Conservation (phyloP, 2,113 vertebrate species). For the Genyomyrus donnyi region DNA sequence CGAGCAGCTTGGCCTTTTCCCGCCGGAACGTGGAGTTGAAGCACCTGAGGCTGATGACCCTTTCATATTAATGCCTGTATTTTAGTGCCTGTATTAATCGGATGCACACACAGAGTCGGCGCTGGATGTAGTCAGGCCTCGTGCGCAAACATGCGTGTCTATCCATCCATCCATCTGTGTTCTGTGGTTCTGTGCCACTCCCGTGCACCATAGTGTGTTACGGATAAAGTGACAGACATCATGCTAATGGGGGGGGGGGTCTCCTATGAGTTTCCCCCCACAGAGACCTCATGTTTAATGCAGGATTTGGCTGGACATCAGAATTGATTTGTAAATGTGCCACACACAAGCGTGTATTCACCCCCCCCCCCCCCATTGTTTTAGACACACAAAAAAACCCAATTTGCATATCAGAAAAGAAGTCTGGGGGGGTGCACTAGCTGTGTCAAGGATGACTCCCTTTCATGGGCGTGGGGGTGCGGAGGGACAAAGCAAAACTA, state of each 20-base stretch:
- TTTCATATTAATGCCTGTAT: background rate
- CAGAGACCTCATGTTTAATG: slow-evolving; percentile 35
- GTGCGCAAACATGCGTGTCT: background rate
- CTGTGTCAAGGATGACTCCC: background rate
- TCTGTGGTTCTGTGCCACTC: slow-evolving; percentile 19
- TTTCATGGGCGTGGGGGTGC: background rate
- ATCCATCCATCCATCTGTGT: background rate
- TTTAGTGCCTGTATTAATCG: slow-evolving; percentile 15
- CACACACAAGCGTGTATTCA: slow-evolving; percentile 30
- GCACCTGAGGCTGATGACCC: background rate
- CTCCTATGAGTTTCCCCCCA: background rate
- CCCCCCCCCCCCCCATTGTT: slow-evolving; percentile 30
- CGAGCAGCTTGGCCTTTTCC: background rate
- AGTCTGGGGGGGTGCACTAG: background rate
- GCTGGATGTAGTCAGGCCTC: background rate
- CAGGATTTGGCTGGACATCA: slow-evolving; percentile 27
- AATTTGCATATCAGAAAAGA: slow-evolving; percentile 31
- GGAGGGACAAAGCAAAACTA: background rate
- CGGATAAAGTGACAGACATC: background rate
- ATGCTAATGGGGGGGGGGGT: no score
- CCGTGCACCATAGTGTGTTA: no score
- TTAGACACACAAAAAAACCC: slow-evolving; percentile 14
- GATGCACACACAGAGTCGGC: background rate
- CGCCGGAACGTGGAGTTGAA: background rate
- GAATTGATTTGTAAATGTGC: slow-evolving; percentile 45